Evolutionary conservation across 2,888 invertebrate species (phyloP).

Genomic region (Drosophila nr. perissopoda): DNA sequence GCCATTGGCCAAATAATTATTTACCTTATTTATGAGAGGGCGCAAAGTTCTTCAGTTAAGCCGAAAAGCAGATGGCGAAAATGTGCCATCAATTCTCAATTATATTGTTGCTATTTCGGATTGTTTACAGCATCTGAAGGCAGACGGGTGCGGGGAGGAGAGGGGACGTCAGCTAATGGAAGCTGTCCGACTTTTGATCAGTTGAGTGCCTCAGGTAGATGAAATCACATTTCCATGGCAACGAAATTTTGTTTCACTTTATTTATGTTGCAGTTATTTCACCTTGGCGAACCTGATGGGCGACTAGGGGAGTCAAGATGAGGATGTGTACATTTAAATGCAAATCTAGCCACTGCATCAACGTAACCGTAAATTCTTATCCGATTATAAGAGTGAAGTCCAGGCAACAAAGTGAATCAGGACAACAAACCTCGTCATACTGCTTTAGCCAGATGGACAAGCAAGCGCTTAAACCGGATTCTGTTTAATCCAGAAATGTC

Average conservation of each 20-base stretch:
- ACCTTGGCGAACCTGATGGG: slow-evolving; percentile 7
- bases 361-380: slow-evolving; percentile 11
- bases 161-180: not conserved
- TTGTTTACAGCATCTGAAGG: slow-evolving; percentile 13
- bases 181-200: slow-evolving; percentile 8
- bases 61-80: slow-evolving; percentile 35
- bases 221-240: slow-evolving; percentile 28
- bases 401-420: not conserved
- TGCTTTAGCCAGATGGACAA: not conserved
- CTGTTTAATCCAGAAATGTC: slow-evolving; percentile 26
- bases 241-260: slow-evolving; percentile 19
- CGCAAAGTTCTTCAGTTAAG: slow-evolving; percentile 32
- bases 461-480: slow-evolving; percentile 3
- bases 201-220: slow-evolving; percentile 27
- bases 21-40: slow-evolving; percentile 22
- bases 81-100: slow-evolving; percentile 44
- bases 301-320: not conserved
- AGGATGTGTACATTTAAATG: slow-evolving; percentile 2
- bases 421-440: not conserved
- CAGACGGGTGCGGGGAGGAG: no score
- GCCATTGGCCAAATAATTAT: slow-evolving; percentile 30
- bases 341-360: slow-evolving; percentile 18
- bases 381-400: slow-evolving; percentile 15
- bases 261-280: slow-evolving; percentile 34
- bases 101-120: slow-evolving; percentile 31